phyloP scores from a whole-genome alignment of 2,797 vertebrate genomes.

The Cephalopachus bancanus region DNA sequence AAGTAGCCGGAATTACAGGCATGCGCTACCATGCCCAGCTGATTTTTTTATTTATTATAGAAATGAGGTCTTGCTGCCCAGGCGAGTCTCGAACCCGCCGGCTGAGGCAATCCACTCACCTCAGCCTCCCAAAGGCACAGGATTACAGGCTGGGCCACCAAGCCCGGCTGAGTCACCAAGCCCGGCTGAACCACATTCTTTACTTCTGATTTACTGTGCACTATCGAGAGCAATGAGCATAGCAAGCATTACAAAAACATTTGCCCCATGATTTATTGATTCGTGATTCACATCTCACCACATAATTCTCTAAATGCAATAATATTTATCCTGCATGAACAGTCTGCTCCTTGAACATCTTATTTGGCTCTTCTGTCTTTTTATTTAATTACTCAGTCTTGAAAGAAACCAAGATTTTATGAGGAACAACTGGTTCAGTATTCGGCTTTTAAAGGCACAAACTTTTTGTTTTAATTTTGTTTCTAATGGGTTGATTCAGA shows the following conservation, averaged over 20 bases:
- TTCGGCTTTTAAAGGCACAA: background rate
- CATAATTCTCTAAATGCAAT: background rate
- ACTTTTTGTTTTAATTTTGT: background rate
- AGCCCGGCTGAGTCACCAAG: too few species aligned
- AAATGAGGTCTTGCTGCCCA: too few species aligned
- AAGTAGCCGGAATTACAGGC: too few species aligned
- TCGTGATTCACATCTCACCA: background rate
- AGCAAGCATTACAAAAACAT: background rate
- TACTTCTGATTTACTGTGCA: background rate
- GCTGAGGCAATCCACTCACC: too few species aligned
- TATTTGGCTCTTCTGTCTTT: background rate
- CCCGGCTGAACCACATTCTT: background rate
- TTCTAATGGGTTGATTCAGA: constrained; percentile 12
- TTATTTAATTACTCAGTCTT: constrained; percentile 9
- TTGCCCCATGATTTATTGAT: background rate
- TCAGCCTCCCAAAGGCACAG: too few species aligned
- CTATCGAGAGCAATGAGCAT: background rate
- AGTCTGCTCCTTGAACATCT: background rate
- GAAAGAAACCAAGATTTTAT: constrained; percentile 8
- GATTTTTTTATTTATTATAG: too few species aligned
- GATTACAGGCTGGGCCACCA: too few species aligned
- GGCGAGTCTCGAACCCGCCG: too few species aligned
- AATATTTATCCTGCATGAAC: background rate
- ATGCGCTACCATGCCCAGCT: too few species aligned
- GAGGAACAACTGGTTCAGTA: background rate